These are phyloP conservation scores for Drosophila tani DNA, from an alignment of 1,140 invertebrate genomes.

Conservation along the genomic window DNA sequence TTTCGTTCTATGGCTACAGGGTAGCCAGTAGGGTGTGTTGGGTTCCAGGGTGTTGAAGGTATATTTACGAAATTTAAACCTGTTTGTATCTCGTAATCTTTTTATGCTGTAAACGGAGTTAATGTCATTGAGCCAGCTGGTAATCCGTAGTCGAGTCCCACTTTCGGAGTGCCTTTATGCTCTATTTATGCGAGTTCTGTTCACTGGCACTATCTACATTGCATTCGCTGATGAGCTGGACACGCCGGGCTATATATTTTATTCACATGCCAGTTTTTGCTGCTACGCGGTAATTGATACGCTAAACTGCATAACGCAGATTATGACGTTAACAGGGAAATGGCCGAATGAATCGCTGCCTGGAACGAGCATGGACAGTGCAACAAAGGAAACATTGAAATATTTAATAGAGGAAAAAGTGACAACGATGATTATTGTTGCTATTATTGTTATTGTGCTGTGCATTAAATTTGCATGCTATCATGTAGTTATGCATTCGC, in stretches of 20 bases:
- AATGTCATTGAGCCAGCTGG: slow-evolving; percentile 1
- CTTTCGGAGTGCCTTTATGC: slow-evolving; percentile 10
- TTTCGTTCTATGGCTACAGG: not conserved
- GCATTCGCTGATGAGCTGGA: slow-evolving; percentile 26
- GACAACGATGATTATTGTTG: slow-evolving; percentile 17
- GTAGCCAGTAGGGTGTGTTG: not conserved
- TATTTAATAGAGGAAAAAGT: slow-evolving; percentile 32
- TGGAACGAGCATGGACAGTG: not conserved
- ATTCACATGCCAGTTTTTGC: slow-evolving; percentile 62
- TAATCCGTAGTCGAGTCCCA: slow-evolving; percentile 12
- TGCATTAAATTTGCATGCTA: slow-evolving; percentile 57
- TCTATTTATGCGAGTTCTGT: slow-evolving; percentile 6
- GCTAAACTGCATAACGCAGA: slow-evolving; percentile 79
- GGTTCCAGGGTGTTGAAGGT: too few relatives aligned
- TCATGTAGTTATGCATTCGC: slow-evolving; percentile 51
- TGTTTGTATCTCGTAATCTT: not conserved
- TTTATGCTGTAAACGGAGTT: slow-evolving; percentile 4
- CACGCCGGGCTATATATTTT: slow-evolving; percentile 54
- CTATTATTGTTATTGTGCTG: slow-evolving; percentile 35
- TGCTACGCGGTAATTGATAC: slow-evolving; percentile 76
- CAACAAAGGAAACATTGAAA: slow-evolving; percentile 54
- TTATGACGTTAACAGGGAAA: slow-evolving; percentile 76
- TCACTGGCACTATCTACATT: slow-evolving; percentile 21
- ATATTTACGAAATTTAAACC: not conserved
- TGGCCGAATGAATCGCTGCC: slow-evolving; percentile 62